Conservation (phyloP, 2,888 invertebrate species). For the Melanotus villosus region DNA sequence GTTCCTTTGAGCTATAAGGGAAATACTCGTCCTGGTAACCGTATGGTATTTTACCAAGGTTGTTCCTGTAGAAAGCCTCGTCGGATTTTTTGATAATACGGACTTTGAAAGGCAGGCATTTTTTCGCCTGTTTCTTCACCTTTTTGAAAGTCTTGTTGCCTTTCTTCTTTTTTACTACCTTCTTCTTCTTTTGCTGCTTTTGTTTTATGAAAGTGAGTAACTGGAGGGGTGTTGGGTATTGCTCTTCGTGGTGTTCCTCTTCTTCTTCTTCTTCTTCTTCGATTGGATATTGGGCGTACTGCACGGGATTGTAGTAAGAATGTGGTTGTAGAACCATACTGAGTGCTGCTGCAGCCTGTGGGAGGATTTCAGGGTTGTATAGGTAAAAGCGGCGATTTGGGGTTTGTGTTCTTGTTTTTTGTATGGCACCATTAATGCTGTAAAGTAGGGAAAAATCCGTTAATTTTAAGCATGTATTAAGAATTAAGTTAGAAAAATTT, state of each 20-base stretch:
- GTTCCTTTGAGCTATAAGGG: not conserved
- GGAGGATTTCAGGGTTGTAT: slow-evolving; percentile 20
- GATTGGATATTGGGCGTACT: not conserved
- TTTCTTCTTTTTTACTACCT: not conserved
- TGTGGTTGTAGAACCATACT: not conserved
- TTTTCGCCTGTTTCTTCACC: slow-evolving; percentile 17
- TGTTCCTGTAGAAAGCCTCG: not conserved
- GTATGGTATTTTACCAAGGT: not conserved
- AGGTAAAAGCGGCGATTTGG: slow-evolving; percentile 30
- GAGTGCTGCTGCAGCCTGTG: slow-evolving; percentile 30
- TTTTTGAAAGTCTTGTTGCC: not conserved
- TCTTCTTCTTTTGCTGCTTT: slow-evolving; percentile 13
- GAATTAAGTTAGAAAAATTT: no score
- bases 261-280: slow-evolving; percentile 12
- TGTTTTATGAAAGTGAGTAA: slow-evolving; percentile 17
- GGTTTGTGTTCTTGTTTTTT: not conserved
- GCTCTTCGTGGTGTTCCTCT: not conserved
- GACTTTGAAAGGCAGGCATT: slow-evolving; percentile 27
- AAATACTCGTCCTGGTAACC: not conserved
- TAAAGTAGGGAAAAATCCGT: not conserved
- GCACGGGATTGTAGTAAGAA: not conserved
- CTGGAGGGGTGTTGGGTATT: slow-evolving; percentile 7
- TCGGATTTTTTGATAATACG: slow-evolving; percentile 29
- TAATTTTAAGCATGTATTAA: no score
- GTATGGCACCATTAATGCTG: not conserved